Evolutionary conservation across 2,888 invertebrate species (phyloP).

Genomic region (Eucriotettix oculatus): DNA sequence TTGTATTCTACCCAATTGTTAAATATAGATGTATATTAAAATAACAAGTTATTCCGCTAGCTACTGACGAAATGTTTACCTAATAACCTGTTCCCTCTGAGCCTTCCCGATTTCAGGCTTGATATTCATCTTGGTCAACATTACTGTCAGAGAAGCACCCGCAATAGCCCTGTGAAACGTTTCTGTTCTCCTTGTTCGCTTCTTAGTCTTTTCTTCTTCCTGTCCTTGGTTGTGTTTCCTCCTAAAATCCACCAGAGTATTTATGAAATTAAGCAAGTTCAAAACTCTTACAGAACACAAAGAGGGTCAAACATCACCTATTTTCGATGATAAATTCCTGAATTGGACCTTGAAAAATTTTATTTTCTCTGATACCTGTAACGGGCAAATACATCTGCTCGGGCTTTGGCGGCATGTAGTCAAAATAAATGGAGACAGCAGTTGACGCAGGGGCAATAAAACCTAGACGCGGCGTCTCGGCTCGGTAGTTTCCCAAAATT

Average conservation of each 20-base stretch:
- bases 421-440: too few species aligned
- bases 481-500: too few species aligned
- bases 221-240: slow-evolving; percentile 99
- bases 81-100: slow-evolving; percentile 95
- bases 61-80: slow-evolving; percentile 38
- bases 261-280: not conserved
- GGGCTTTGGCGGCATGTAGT: too few species aligned
- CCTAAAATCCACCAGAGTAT: slow-evolving; percentile 28
- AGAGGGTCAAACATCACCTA: too few species aligned
- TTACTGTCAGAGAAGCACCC: slow-evolving; percentile 91
- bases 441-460: too few species aligned
- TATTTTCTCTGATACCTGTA: too few species aligned
- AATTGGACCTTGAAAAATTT: too few species aligned
- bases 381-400: too few species aligned
- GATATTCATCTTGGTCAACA: slow-evolving; percentile 97
- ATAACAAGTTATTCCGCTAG: too few species aligned
- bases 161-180: slow-evolving; percentile 97
- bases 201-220: slow-evolving; percentile 90
- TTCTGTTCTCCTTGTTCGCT: slow-evolving; percentile 84
- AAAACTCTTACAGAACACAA: too few species aligned
- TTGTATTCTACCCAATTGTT: not conserved
- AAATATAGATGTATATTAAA: not conserved
- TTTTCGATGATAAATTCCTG: too few species aligned
- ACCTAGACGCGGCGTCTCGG: too few species aligned
- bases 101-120: slow-evolving; percentile 98